These are phyloP conservation scores for Phylloscopus whistleri DNA, from an alignment of 2,113 vertebrate species.

Conservation along the genomic window DNA sequence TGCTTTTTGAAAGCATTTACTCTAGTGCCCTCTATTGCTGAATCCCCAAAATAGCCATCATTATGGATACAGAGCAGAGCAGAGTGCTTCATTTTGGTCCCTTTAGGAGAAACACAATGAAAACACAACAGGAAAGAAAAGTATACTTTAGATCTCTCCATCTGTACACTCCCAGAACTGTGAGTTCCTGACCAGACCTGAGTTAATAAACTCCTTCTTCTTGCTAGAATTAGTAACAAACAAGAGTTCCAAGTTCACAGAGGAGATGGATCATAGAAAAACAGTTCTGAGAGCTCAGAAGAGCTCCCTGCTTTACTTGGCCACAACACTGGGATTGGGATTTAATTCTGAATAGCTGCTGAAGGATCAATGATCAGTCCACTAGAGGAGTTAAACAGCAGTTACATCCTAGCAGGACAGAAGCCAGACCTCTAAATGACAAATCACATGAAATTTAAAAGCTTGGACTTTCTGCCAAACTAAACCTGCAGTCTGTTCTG, in stretches of 20 bases:
- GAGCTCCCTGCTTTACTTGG: background rate
- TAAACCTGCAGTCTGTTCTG: background rate
- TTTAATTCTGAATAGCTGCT: background rate
- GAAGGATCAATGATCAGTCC: background rate
- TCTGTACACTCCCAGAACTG: background rate
- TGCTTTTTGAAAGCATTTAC: background rate
- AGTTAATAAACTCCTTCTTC: background rate
- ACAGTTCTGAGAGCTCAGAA: background rate
- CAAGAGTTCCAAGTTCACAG: background rate
- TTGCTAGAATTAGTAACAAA: background rate
- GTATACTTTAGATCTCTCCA: rapidly evolving
- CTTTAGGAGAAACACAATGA: background rate
- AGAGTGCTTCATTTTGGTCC: background rate
- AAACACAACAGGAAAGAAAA: background rate
- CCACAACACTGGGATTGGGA: background rate
- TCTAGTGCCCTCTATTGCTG: constrained; percentile 51
- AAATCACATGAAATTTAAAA: background rate
- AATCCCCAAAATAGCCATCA: background rate
- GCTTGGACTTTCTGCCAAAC: background rate
- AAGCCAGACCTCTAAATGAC: background rate
- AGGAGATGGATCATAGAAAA: background rate
- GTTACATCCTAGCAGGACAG: background rate
- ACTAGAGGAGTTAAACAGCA: background rate
- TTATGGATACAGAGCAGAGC: background rate
- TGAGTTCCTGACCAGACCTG: background rate